phyloP scores from a whole-genome alignment of 2,113 vertebrate genomes.

The Morone chrysops region DNA sequence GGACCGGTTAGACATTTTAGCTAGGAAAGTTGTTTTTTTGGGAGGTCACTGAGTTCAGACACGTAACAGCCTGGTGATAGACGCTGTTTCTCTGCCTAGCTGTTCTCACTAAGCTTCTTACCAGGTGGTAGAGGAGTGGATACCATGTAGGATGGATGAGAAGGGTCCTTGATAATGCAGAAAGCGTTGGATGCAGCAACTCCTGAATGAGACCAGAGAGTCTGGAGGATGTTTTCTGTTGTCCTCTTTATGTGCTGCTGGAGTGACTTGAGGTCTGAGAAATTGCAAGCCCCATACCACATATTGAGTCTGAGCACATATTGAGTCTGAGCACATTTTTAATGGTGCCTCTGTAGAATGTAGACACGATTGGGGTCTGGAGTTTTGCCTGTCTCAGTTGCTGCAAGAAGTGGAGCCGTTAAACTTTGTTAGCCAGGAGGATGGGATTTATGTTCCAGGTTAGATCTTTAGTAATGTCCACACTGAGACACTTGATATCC shows the following conservation, averaged over 20 bases:
- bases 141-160: neutral
- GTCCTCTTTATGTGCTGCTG: neutral
- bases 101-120: neutral
- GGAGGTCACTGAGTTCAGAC: slow-evolving; percentile 12
- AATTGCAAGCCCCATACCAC: neutral
- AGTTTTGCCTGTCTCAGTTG: neutral
- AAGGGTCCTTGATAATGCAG: neutral
- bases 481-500: neutral
- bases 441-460: neutral
- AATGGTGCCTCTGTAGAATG: neutral
- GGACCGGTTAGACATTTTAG: neutral
- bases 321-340: neutral
- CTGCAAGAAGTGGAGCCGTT: neutral
- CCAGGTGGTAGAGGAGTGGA: neutral
- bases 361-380: neutral
- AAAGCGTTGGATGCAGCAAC: neutral
- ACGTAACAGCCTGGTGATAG: neutral
- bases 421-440: neutral
- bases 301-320: neutral
- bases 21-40: neutral
- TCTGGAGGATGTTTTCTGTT: slow-evolving; percentile 1
- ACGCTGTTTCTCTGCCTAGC: neutral
- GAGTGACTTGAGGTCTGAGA: slow-evolving; percentile 1
- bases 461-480: neutral
- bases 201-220: slow-evolving; percentile 7